Evolutionary conservation across 2,797 vertebrate genomes (phyloP), one percentile per base, ranked within the genome.

Genomic region (Typhlichthys subterraneus): DNA sequence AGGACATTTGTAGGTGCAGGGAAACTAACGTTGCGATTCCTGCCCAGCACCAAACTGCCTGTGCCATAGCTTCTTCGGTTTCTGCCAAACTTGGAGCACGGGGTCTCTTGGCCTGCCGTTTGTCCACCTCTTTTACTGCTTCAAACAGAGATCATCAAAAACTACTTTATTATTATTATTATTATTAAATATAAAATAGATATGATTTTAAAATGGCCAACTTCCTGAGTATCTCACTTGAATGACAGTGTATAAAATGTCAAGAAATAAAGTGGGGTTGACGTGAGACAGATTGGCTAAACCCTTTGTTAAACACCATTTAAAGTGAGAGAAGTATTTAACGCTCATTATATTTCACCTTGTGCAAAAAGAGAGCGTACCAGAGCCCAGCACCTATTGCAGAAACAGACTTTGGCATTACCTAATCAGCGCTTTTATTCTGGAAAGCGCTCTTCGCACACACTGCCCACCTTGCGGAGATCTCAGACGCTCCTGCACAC

Each of bases 21-120:
- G 15, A 12, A 46, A 75, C 90, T 80, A 75, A 98, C 97, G 91
- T 93, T 81, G 93, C 78, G 14, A 99, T 90, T 47, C 96, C 97
- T 1, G 89, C 86, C 61, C 94, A 97, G 55, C 93, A 89, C 96
- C 96, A 99, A 51, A 97, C 95, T 0, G 93, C 94, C 61, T 96
- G 94, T 10, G 92, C 93, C 59, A 99, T 84, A 13, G 92, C 87
- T 71, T 93, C 94, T 68, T 96, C 94, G 0, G 92, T 95, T 73
- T 97, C 95, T 0, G 93, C 91, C 72, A 97, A 83, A 67, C 93
- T 91, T 0, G 79, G 87, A 12, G 86, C 31, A 0, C 85, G 84
- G 23, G 81, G 67, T 51, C 61, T 82, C 69, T 2, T 82, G 31
- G 1, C 45, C 0, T 51, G 29, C 0, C 47, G 38, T 7, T 61